Evolutionary conservation across 2,113 vertebrate genomes (phyloP), one percentile per base, ranked within the genome.

Genomic region (Struthidea cinerea): DNA sequence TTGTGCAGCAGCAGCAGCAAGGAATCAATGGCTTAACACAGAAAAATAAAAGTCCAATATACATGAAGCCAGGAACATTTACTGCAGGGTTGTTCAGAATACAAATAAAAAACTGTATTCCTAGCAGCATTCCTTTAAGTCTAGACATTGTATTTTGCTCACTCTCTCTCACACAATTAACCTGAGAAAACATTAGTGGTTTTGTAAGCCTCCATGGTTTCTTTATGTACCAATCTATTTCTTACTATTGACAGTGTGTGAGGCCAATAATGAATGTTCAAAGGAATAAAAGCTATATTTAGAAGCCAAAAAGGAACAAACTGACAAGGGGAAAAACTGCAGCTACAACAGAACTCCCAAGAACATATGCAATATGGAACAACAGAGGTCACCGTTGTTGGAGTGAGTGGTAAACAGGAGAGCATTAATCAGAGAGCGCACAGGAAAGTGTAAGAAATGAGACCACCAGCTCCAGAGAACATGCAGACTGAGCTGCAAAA

Each of bases 221-320:
- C 84, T 67, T 87, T 77, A 47, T 77, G 52, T 52, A 77, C 59
- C 50, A 52, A 70, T 80, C 60, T 67, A 84, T 94, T 95, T 77
- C 50, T 65, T 59, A 60, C 39, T 84, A 76, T 76, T 79, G 94
- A 88, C 69, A 92, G 56, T 9, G 37, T 27, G 57, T 70, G 80
- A 76, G 53, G 67, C 35, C 70, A 83, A 27, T 65, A 91, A 95
- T 59, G 50, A 79, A 82, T 7, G 60, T 77, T 61, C 83, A 78
- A 60, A 74, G 10, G n/a, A 77, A 83, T 55, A 82, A 93, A 90
- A 79, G 24, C 32, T 93, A 63, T 83, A 80, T 92, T 95, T 93
- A 70, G 86, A 73, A 73, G 64, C 23, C 13, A 71, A 74, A 94
- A 94, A 88, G 78, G 71, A 96, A 91, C 70, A 96, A 93, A 87